Evolutionary conservation across 2,888 invertebrate genomes (phyloP).

Genomic region (Oscheius sp.): DNA sequence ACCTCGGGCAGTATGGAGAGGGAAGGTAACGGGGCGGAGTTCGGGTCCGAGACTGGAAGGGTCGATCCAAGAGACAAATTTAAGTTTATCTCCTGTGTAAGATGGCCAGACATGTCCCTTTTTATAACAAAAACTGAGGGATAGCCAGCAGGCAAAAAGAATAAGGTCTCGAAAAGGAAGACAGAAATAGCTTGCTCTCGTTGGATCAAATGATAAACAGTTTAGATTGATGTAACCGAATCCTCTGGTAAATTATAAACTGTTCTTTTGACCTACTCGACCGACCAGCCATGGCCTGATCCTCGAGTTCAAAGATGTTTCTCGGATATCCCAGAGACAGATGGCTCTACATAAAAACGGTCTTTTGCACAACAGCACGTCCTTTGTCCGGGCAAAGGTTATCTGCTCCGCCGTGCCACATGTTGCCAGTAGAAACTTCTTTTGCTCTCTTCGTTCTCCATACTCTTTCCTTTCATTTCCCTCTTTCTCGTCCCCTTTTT

Average conservation of each 20-base stretch:
- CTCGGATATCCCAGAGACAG: not conserved
- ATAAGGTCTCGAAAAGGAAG: not conserved
- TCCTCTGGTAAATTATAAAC: not conserved
- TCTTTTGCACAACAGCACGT: not conserved
- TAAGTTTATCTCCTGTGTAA: not conserved
- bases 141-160: not conserved
- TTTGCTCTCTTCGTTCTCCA: too few species aligned
- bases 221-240: not conserved
- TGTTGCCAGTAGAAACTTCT: not conserved
- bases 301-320: not conserved
- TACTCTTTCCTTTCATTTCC: too few species aligned
- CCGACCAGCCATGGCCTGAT: not conserved
- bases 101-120: too few species aligned
- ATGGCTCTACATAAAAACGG: not conserved
- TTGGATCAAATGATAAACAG: not conserved
- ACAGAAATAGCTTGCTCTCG: not conserved
- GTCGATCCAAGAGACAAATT: not conserved
- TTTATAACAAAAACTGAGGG: not conserved
- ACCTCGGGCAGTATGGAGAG: not conserved
- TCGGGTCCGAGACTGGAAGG: not conserved
- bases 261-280: not conserved
- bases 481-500: too few species aligned
- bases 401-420: not conserved
- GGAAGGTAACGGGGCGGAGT: not conserved
- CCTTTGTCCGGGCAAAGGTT: constrained; percentile 3